Evolutionary conservation across 2,797 vertebrate genomes (phyloP).

Genomic region (Neosilurus mollespiculum): DNA sequence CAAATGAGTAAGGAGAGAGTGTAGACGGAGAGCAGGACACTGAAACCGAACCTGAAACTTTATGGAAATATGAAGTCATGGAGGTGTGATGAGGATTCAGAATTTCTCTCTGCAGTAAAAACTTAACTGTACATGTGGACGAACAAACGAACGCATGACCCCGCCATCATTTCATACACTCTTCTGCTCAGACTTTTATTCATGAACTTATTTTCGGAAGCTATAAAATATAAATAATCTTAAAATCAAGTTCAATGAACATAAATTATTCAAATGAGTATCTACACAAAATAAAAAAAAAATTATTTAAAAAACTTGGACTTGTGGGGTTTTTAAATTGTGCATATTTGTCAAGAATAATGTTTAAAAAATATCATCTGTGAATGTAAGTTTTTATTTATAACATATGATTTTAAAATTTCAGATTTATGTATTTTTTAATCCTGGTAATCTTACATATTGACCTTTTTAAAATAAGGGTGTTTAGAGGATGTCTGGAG

Average conservation of each 20-base stretch:
- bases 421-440: background rate
- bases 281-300: background rate
- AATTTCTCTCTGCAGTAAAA: background rate
- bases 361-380: background rate
- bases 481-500: background rate
- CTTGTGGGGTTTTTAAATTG: background rate
- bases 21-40: conserved; percentile 2
- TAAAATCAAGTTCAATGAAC: background rate
- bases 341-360: background rate
- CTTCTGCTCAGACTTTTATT: background rate
- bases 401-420: background rate
- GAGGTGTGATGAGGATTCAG: background rate
- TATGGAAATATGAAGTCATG: conserved; percentile 45
- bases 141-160: background rate
- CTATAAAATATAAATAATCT: background rate
- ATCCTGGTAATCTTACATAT: background rate
- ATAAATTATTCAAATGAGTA: background rate
- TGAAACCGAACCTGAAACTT: conserved; percentile 7
- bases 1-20: conserved; percentile 4
- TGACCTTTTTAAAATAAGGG: background rate
- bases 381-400: background rate
- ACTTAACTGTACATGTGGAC: too few relatives aligned
- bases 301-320: background rate
- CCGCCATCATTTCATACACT: background rate
- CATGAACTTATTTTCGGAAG: background rate